These are phyloP conservation scores for Chelonia mydas DNA, from an alignment of 2,797 vertebrate genomes.

Conservation along the genomic window DNA sequence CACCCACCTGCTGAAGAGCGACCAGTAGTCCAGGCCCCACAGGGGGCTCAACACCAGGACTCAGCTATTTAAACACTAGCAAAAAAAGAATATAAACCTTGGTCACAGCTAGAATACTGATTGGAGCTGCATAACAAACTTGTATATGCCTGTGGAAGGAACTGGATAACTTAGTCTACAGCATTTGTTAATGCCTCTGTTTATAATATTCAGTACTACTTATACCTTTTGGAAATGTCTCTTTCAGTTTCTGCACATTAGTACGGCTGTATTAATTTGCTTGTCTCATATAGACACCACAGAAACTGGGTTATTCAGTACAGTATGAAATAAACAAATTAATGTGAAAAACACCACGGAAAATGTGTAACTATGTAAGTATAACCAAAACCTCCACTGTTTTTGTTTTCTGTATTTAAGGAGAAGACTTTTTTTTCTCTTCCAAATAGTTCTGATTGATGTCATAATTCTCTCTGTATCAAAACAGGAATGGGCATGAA, in stretches of 20 bases:
- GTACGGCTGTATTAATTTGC: background rate
- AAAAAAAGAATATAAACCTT: background rate
- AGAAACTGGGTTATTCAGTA: background rate
- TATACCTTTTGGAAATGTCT: slow-evolving; percentile 16
- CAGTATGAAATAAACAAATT: background rate
- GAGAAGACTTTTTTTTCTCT: background rate
- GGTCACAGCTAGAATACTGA: background rate
- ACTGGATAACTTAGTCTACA: background rate
- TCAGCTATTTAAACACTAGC: background rate
- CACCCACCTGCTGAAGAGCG: background rate
- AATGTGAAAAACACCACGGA: background rate
- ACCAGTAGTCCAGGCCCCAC: background rate
- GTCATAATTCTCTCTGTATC: background rate
- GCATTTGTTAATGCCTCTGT: background rate
- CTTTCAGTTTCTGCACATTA: background rate
- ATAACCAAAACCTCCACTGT: background rate
- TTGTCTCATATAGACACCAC: accelerated
- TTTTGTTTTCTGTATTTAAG: background rate
- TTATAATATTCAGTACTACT: background rate
- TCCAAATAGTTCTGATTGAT: slow-evolving; percentile 25
- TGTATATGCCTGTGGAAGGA: background rate
- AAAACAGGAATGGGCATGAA: slow-evolving; percentile 8
- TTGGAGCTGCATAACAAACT: accelerated
- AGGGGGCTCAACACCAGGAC: background rate
- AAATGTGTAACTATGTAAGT: background rate